Percentiles rank a stretch among this genome's conserved stretches.
Evolutionary conservation across 2,888 invertebrate genomes (phyloP).

Genomic region (Sicus ferrugineus): DNA sequence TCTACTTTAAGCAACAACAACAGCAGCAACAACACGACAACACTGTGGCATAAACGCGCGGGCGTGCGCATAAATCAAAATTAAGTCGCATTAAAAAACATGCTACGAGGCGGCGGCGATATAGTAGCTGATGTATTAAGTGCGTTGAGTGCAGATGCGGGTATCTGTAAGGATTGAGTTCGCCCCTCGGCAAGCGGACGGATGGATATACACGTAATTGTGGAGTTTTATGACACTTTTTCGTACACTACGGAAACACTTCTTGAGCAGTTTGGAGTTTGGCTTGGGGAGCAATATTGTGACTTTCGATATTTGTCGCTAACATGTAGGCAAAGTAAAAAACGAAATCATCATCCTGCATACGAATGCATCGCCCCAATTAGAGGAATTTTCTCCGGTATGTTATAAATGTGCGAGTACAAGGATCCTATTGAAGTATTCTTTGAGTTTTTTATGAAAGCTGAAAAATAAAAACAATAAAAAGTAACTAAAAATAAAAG

Average conservation of each 20-base stretch:
- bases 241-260: not conserved
- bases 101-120: constrained; percentile 3
- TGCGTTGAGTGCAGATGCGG: constrained; percentile 1
- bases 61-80: constrained; percentile 62
- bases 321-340: not conserved
- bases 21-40: constrained; percentile 12
- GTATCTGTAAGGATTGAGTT: not conserved
- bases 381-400: constrained; percentile 26
- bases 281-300: too few relatives aligned
- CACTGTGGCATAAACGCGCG: constrained; percentile 48
- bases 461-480: too few relatives aligned
- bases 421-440: too few relatives aligned
- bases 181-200: not conserved
- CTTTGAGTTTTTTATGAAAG: too few relatives aligned
- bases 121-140: not conserved
- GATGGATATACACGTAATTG: not conserved
- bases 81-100: constrained; percentile 52
- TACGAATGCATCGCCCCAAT: constrained; percentile 33
- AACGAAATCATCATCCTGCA: not conserved
- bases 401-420: too few relatives aligned
- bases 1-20: constrained; percentile 1
- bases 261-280: too few relatives aligned
- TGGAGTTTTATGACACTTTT: constrained; percentile 20
- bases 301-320: too few relatives aligned
- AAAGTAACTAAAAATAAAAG: too few relatives aligned